Conservation (phyloP, 2,113 vertebrate species). For the Channa argus region DNA sequence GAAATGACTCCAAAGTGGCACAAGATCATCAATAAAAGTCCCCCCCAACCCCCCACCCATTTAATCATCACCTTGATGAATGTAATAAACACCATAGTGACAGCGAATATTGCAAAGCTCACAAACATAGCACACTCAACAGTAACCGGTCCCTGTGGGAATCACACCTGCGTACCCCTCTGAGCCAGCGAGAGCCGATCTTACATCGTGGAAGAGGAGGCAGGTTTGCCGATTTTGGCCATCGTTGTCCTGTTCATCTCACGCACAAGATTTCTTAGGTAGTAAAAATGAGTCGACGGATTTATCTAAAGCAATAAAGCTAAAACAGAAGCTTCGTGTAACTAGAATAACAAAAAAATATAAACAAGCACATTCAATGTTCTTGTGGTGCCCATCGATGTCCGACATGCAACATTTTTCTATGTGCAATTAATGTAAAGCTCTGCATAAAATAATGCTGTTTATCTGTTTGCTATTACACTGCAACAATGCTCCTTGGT, state of each 20-base stretch:
- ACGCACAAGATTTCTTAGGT: not conserved
- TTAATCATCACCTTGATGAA: conserved; percentile 3
- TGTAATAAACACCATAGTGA: conserved; percentile 19
- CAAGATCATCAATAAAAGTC: not conserved
- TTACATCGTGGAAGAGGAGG: not conserved
- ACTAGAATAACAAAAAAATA: too few relatives aligned
- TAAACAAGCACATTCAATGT: too few relatives aligned
- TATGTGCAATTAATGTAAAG: too few relatives aligned
- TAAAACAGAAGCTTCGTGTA: too few relatives aligned
- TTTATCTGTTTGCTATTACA: too few relatives aligned
- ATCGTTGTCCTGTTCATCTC: not conserved
- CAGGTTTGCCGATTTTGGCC: not conserved
- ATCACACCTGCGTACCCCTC: conserved; percentile 31
- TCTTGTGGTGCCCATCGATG: not conserved
- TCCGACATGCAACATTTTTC: not conserved
- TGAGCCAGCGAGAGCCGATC: conserved; percentile 23
- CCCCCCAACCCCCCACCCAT: not conserved
- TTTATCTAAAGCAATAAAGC: not conserved
- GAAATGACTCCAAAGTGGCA: not conserved
- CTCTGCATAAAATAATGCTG: too few relatives aligned
- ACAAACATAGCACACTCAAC: conserved; percentile 62
- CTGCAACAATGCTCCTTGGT: too few relatives aligned
- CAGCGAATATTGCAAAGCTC: conserved; percentile 61
- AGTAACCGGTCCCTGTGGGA: conserved; percentile 43
- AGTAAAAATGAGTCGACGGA: not conserved